These are phyloP conservation scores for Oncorhynchus mykiss DNA, from an alignment of 2,113 vertebrate genomes.

Conservation along the genomic window DNA sequence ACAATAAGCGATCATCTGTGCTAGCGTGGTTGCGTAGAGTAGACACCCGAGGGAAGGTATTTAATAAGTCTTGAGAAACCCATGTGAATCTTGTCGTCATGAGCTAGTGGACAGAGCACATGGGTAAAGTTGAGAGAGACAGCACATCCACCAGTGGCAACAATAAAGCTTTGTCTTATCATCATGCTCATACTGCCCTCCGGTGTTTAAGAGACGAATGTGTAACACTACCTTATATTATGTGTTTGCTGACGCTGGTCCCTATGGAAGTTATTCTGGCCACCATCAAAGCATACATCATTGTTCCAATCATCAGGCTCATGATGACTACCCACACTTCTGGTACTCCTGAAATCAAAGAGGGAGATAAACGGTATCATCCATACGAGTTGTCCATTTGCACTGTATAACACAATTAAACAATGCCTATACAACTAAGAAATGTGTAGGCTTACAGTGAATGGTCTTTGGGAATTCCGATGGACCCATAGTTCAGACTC, in stretches of 20 bases:
- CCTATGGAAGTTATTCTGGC: slow-evolving; percentile 16
- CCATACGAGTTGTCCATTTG: neutral
- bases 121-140: neutral
- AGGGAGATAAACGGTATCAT: neutral
- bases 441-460: neutral
- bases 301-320: slow-evolving; percentile 14
- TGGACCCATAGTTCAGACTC: slow-evolving; percentile 23
- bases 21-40: too few relatives aligned
- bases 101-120: neutral
- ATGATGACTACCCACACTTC: slow-evolving; percentile 38
- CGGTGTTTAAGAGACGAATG: slow-evolving; percentile 38
- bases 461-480: slow-evolving; percentile 13
- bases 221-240: slow-evolving; percentile 18
- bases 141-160: neutral
- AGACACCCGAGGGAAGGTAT: neutral
- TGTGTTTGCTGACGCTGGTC: slow-evolving; percentile 9
- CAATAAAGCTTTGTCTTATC: neutral
- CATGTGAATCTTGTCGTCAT: neutral
- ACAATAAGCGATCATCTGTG: too few relatives aligned
- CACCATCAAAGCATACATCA: slow-evolving; percentile 24
- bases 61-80: neutral
- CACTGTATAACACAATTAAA: neutral
- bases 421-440: neutral
- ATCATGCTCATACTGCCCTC: slow-evolving; percentile 60
- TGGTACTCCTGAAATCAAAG: slow-evolving; percentile 21